phyloP scores from a whole-genome alignment of 2,113 vertebrate genomes.

The Caranx ignobilis region DNA sequence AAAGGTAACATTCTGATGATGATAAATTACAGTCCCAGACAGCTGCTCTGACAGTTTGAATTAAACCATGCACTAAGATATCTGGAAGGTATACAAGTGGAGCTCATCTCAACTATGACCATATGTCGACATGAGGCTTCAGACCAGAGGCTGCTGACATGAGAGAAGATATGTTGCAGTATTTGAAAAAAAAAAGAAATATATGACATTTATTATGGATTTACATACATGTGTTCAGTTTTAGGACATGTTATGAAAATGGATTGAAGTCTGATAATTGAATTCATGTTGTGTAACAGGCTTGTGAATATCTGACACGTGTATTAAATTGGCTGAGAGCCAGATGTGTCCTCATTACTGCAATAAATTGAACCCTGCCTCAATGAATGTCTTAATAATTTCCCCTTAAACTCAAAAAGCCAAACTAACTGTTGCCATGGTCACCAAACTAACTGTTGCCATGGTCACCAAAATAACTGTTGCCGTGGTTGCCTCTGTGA shows the following conservation, averaged over 20 bases:
- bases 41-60: constrained; percentile 60
- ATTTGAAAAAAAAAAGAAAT: not conserved
- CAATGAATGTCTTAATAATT: not conserved
- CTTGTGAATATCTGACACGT: not conserved
- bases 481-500: not conserved
- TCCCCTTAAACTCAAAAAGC: not conserved
- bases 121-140: constrained; percentile 38
- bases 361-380: not conserved
- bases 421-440: not conserved
- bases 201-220: not conserved
- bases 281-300: not conserved
- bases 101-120: constrained; percentile 47
- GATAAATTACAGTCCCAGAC: constrained; percentile 44
- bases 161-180: not conserved
- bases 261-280: not conserved
- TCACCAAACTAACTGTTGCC: not conserved
- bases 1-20: constrained; percentile 64
- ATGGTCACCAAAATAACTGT: not conserved
- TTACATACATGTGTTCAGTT: not conserved
- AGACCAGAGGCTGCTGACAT: constrained; percentile 9
- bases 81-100: constrained; percentile 42
- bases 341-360: not conserved
- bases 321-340: not conserved
- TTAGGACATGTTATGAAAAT: not conserved
- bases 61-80: constrained; percentile 48